These are phyloP conservation scores for Crypturellus tataupa DNA, from an alignment of 2,797 vertebrate genomes.

Conservation along the genomic window DNA sequence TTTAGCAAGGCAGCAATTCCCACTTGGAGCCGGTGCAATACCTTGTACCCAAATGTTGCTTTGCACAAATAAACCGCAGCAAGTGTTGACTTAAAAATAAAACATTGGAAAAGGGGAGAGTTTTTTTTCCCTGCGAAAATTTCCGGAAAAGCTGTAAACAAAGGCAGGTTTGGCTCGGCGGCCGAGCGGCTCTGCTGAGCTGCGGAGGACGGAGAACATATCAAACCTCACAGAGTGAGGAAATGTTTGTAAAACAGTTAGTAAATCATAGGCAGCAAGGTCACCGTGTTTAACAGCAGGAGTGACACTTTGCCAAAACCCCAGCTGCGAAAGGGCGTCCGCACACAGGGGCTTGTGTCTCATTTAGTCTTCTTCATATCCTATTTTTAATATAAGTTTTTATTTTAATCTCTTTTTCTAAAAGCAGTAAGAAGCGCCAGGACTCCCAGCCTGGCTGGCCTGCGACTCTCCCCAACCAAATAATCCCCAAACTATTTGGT, in stretches of 20 bases:
- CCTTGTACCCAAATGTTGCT: constrained; percentile 89
- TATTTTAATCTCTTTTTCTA: neutral
- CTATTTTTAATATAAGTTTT: neutral
- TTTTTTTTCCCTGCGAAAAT: constrained; percentile 84
- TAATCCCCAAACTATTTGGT: neutral
- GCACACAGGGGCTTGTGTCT: constrained; percentile 63
- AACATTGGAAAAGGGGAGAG: constrained; percentile 84
- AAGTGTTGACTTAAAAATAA: constrained; percentile 95
- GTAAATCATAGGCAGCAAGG: constrained; percentile 87
- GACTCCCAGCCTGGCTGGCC: neutral
- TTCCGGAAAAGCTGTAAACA: constrained; percentile 94
- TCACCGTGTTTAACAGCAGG: constrained; percentile 85
- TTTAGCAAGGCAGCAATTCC: constrained; percentile 83
- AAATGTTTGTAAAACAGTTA: constrained; percentile 89
- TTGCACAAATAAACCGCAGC: constrained; percentile 91
- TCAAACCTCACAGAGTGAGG: constrained; percentile 86
- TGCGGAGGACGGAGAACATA: constrained; percentile 84
- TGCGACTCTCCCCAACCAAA: fast-evolving
- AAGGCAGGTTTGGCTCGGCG: constrained; percentile 87
- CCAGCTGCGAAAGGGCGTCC: constrained; percentile 92
- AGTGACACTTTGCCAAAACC: constrained; percentile 85
- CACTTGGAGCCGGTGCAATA: constrained; percentile 88
- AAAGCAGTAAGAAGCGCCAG: neutral
- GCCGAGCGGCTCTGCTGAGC: constrained; percentile 74
- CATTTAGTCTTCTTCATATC: neutral